These are phyloP conservation scores for Acrossocheilus wenchowensis DNA, from an alignment of 2,797 vertebrate species.

Conservation along the genomic window DNA sequence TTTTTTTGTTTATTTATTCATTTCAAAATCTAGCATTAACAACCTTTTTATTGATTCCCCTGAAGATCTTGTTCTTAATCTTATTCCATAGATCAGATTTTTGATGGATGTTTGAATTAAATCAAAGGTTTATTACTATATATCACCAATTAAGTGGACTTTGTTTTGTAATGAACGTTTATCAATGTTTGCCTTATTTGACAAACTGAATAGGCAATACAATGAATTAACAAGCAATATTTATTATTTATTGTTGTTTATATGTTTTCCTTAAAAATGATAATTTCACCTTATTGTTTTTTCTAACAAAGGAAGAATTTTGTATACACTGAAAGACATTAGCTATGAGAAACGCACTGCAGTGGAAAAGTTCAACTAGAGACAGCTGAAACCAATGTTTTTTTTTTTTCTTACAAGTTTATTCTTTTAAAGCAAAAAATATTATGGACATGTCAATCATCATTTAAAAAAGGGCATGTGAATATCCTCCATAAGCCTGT, in stretches of 20 bases:
- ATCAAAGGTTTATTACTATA: slow-evolving; percentile 42
- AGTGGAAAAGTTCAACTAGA: slow-evolving; percentile 6
- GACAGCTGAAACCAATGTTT: slow-evolving; percentile 1
- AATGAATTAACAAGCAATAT: slow-evolving; percentile 21
- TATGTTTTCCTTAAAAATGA: slow-evolving; percentile 18
- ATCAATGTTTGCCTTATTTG: slow-evolving; percentile 57
- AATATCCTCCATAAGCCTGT: slow-evolving; percentile 20
- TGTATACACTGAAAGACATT: slow-evolving; percentile 44
- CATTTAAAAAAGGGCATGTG: slow-evolving; percentile 36
- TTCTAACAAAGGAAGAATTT: slow-evolving; percentile 39
- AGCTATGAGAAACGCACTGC: slow-evolving; percentile 20
- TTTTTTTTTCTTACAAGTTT: background rate
- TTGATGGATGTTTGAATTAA: slow-evolving; percentile 3
- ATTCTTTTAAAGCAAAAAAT: slow-evolving; percentile 21
- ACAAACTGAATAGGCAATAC: slow-evolving; percentile 29
- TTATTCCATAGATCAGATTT: background rate
- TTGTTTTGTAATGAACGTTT: slow-evolving; percentile 39
- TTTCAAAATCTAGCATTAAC: slow-evolving; percentile 30
- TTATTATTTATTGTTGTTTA: slow-evolving; percentile 29
- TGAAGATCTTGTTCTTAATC: background rate
- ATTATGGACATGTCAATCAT: slow-evolving; percentile 13
- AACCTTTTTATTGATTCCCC: background rate
- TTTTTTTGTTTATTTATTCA: slow-evolving; percentile 41
- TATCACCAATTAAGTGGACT: slow-evolving; percentile 46
- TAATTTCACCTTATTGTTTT: slow-evolving; percentile 25